phyloP scores from a whole-genome alignment of 2,113 vertebrate genomes.

The Amblyornis subalaris region DNA sequence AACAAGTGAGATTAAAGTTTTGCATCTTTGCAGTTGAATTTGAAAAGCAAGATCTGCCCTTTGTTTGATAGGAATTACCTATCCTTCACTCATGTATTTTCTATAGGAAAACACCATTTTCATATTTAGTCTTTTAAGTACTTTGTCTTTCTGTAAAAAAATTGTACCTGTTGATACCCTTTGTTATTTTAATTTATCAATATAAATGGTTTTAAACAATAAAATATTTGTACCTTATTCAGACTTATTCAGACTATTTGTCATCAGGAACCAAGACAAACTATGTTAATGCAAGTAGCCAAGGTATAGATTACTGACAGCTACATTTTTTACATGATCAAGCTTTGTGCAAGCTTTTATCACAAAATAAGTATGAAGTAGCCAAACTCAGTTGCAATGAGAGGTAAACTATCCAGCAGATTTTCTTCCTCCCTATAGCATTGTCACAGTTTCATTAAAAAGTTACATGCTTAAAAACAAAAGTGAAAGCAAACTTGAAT shows the following conservation, averaged over 20 bases:
- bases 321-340: background rate
- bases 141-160: background rate
- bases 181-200: background rate
- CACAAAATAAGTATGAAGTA: background rate
- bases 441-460: background rate
- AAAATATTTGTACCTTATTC: background rate
- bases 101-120: background rate
- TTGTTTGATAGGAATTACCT: background rate
- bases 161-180: background rate
- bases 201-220: background rate
- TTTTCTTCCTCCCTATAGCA: background rate
- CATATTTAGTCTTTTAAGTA: background rate
- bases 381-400: background rate
- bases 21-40: background rate
- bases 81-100: background rate
- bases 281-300: background rate
- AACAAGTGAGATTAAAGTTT: background rate
- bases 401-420: background rate
- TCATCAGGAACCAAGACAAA: background rate
- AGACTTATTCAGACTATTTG: background rate
- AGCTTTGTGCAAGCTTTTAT: background rate
- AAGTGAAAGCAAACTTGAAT: background rate
- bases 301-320: background rate
- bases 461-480: background rate
- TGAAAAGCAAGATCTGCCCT: background rate